Conservation (phyloP, 1,140 invertebrate species). For the Acromyrmex heyeri region DNA sequence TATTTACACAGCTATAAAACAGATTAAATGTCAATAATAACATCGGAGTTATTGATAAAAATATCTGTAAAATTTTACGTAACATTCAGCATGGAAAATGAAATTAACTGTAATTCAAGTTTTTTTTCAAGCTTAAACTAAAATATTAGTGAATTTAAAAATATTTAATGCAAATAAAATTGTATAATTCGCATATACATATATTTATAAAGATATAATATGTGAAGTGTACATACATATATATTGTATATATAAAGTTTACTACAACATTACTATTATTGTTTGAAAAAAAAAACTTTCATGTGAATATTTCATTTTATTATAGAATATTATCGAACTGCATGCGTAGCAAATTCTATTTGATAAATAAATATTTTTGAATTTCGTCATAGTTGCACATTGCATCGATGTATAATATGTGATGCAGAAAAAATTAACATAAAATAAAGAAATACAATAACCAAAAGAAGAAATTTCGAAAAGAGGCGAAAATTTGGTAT, state of each 20-base stretch:
- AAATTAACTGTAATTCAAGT: neutral
- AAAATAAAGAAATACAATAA: neutral
- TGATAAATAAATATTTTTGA: neutral
- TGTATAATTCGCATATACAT: neutral
- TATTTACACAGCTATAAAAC: slow-evolving; percentile 28
- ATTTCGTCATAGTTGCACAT: slow-evolving; percentile 17
- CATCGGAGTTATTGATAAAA: neutral
- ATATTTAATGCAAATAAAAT: slow-evolving; percentile 18
- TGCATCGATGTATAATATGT: neutral
- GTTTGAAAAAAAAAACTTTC: neutral
- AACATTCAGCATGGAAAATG: neutral
- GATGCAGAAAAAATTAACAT: neutral
- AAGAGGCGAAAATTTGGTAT: neutral
- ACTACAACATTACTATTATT: neutral
- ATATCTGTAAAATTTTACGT: neutral
- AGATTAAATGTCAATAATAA: neutral
- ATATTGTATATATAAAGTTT: neutral
- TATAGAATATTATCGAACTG: neutral
- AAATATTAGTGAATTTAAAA: neutral
- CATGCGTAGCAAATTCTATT: slow-evolving; percentile 6
- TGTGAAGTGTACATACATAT: neutral
- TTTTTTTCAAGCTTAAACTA: slow-evolving; percentile 1
- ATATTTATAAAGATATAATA: neutral
- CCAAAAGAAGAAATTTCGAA: neutral
- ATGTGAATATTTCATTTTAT: neutral